Evolutionary conservation across 2,113 vertebrate species (phyloP).

Genomic region (Cyphotilapia sp.): DNA sequence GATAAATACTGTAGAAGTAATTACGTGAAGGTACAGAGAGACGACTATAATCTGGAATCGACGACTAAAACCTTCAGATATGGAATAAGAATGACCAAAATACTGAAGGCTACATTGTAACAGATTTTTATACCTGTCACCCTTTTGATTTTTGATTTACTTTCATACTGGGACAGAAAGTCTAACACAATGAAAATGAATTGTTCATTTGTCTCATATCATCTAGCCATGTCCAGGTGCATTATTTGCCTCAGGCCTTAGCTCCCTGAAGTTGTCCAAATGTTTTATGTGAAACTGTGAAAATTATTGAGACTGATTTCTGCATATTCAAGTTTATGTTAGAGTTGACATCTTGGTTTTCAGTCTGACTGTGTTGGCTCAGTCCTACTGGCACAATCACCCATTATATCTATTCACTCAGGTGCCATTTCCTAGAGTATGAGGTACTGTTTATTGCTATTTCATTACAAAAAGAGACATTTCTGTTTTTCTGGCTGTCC

Average conservation of each 20-base stretch:
- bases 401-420: background rate
- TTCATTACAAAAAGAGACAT: background rate
- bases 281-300: accelerated
- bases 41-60: background rate
- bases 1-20: background rate
- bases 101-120: background rate
- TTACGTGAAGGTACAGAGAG: accelerated
- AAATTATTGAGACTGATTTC: background rate
- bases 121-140: background rate
- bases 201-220: background rate
- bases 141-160: background rate
- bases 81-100: background rate
- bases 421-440: background rate
- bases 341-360: background rate
- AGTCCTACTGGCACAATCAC: background rate
- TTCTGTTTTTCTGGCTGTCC: background rate
- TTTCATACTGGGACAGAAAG: background rate
- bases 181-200: background rate
- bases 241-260: background rate
- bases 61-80: background rate
- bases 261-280: background rate
- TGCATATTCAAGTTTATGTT: background rate
- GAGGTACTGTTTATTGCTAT: background rate
- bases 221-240: background rate
- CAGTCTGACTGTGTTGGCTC: background rate